Base-by-base conservation (phyloP, 2,113 vertebrate genomes). In the Calyptommatus sinebrachiatus region DNA sequence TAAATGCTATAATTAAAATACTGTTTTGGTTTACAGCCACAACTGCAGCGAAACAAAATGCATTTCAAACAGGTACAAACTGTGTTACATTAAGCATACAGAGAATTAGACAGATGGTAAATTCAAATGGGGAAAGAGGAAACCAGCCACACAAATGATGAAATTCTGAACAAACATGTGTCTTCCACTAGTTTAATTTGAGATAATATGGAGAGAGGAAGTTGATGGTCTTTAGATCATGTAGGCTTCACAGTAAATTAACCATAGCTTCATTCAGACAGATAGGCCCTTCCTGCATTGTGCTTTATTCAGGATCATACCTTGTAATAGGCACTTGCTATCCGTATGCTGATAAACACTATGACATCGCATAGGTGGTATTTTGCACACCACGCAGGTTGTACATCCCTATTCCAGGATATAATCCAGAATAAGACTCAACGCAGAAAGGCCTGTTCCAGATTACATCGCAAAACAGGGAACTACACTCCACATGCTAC, bases 51-150 rank as follows among this genome's bases (percentile, higher is more conserved):
- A 77, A 31, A 77, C 20, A 35, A 28, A 8, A 77, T 28, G 31
- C 29, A 48, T 29, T 50, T 41, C 57, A 29, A 57, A 24, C 76
- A 68, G 20, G 41, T 70, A 71, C 3, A 82, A 68, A 78, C 80
- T 79, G 85, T 80, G 48, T 79, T 77, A 74, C 48, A 14, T 71
- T 79, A 5, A 1, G 57, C 53, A 28, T 29, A 80, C 0, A 76
- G 26, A 73, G 31, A 62, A 78, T 79, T 88, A 50, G 29, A 83
- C 67, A 66, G 21, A 66, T n/a, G 53, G 0, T 45, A 77, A 76
- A 0, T 53, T 81, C 1, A 79, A 81, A 57, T 69, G 20, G n/a
- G 79, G 45, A 80, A 67, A 82, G 26, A 86, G 71, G 45, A 79
- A 57, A 65, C 78, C 80, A 0, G 75, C 78, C 78, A 10, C 31